These are phyloP conservation scores for Anas bernieri DNA, from an alignment of 2,797 vertebrate species.

Conservation along the genomic window DNA sequence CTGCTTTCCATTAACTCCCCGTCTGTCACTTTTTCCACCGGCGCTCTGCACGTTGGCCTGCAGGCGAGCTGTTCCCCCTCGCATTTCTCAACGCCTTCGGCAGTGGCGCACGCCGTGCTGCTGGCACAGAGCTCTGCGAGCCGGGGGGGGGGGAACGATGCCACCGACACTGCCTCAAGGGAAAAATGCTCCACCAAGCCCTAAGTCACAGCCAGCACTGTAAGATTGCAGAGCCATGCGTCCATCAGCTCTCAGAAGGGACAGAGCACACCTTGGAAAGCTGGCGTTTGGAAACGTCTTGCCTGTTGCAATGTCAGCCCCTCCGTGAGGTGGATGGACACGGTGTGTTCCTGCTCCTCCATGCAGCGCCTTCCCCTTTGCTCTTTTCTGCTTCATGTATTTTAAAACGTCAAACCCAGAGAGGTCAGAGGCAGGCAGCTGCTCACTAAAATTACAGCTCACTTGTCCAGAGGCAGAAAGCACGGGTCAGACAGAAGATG, in stretches of 20 bases:
- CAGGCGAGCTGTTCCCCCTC: neutral
- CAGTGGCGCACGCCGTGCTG: neutral
- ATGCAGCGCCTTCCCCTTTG: neutral
- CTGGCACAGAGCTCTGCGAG: rapidly evolving
- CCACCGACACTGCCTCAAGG: neutral
- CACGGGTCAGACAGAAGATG: neutral
- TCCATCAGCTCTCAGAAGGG: neutral
- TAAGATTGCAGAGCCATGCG: rapidly evolving
- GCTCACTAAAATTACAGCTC: neutral
- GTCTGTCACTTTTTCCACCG: constrained; percentile 46
- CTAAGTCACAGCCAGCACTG: neutral
- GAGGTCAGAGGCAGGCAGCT: neutral
- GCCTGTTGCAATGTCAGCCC: neutral
- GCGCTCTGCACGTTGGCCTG: neutral
- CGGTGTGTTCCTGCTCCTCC: neutral
- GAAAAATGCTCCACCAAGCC: neutral
- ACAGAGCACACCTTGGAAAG: rapidly evolving
- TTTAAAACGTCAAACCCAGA: neutral
- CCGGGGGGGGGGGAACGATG: too few relatives aligned
- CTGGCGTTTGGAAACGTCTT: neutral
- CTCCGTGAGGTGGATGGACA: neutral
- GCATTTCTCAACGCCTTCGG: neutral
- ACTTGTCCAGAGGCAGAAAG: neutral
- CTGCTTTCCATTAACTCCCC: constrained; percentile 57
- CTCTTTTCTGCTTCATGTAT: neutral